A percentile compares a stretch with the other conserved stretches of the same genome.
phyloP scores from a whole-genome alignment of 2,113 vertebrate species.

The Cnemophilus loriae region DNA sequence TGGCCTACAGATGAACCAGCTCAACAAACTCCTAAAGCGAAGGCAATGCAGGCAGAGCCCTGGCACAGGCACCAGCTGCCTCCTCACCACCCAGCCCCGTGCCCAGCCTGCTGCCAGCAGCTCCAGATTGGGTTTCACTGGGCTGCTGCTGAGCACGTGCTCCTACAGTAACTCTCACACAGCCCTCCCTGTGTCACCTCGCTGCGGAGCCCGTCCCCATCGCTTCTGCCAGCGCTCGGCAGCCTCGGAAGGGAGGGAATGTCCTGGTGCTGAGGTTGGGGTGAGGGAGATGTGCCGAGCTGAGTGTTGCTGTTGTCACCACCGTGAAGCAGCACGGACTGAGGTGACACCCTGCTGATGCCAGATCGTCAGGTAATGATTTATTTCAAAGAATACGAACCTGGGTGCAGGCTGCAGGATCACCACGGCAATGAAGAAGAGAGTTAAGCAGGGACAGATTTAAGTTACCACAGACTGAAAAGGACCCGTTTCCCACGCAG shows the following conservation, averaged over 20 bases:
- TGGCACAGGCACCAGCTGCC: background rate
- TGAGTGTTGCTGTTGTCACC: background rate
- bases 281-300: fast-evolving
- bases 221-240: constrained; percentile 1
- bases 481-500: fast-evolving
- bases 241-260: background rate
- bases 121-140: background rate
- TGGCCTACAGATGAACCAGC: background rate
- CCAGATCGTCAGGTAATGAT: background rate
- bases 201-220: background rate
- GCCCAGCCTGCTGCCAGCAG: background rate
- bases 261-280: background rate
- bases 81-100: background rate
- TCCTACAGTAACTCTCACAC: background rate
- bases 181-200: background rate
- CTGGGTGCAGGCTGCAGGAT: background rate
- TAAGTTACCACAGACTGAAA: background rate
- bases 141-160: background rate
- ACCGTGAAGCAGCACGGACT: fast-evolving
- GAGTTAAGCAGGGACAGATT: background rate
- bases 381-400: fast-evolving
- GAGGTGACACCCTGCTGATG: fast-evolving
- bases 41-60: background rate
- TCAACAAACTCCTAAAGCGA: background rate
- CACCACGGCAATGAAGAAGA: background rate